These are phyloP conservation scores for Xiphophorus hellerii DNA, from an alignment of 2,113 vertebrate genomes.

Conservation along the genomic window DNA sequence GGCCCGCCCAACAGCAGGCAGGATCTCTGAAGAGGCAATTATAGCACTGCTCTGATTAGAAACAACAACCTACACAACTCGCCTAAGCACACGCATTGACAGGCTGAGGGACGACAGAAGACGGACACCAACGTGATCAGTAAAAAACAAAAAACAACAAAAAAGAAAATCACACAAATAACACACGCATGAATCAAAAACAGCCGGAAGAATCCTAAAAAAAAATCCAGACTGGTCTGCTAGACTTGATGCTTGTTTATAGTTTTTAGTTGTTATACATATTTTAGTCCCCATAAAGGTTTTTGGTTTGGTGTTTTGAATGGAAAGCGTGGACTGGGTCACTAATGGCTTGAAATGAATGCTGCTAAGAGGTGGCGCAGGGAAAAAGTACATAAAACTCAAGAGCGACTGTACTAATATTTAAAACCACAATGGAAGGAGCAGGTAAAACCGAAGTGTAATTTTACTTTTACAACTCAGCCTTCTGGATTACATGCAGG, in stretches of 20 bases:
- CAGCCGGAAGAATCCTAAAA: not conserved
- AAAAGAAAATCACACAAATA: too few relatives aligned
- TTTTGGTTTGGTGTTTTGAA: not conserved
- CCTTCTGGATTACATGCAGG: too few relatives aligned
- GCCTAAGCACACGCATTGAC: slow-evolving; percentile 19
- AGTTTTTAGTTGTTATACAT: slow-evolving; percentile 4
- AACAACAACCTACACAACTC: slow-evolving; percentile 32
- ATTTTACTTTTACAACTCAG: too few relatives aligned
- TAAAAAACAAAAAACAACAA: not conserved
- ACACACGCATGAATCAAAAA: slow-evolving; percentile 13
- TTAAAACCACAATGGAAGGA: too few relatives aligned
- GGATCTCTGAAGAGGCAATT: slow-evolving; percentile 65
- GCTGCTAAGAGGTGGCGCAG: not conserved
- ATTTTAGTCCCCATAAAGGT: not conserved
- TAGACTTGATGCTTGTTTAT: not conserved
- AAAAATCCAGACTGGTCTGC: slow-evolving; percentile 16
- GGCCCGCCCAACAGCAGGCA: slow-evolving; percentile 45
- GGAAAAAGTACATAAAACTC: too few relatives aligned
- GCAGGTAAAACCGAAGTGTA: too few relatives aligned
- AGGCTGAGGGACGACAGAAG: slow-evolving; percentile 4
- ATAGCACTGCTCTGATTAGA: slow-evolving; percentile 68
- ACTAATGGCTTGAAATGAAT: not conserved
- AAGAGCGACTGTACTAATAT: too few relatives aligned
- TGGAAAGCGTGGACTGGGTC: not conserved
- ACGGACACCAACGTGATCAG: slow-evolving; percentile 22